phyloP scores from a whole-genome alignment of 1,140 invertebrate genomes.

The Nasonia vitripennis region DNA sequence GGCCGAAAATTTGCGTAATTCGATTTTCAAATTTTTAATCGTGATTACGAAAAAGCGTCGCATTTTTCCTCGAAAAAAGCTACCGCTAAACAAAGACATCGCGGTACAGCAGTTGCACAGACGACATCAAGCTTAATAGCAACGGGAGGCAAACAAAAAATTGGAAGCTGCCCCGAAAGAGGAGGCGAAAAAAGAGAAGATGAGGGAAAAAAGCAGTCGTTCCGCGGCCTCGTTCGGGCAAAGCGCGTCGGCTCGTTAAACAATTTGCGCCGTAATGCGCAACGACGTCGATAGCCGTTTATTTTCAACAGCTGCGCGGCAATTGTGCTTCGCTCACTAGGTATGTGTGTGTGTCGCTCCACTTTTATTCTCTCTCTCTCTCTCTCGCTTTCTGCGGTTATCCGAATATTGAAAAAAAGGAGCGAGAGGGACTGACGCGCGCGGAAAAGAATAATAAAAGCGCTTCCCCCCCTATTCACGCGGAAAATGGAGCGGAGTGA shows the following conservation, averaged over 20 bases:
- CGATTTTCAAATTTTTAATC: no score
- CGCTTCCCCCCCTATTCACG: background rate
- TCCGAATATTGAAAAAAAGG: slow-evolving; percentile 47
- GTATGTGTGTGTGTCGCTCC: background rate
- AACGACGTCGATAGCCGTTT: slow-evolving; percentile 22
- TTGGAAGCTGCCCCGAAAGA: background rate
- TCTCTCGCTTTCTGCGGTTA: background rate
- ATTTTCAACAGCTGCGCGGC: slow-evolving; percentile 19
- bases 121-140: background rate
- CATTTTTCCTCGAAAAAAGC: no score
- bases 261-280: slow-evolving; percentile 30
- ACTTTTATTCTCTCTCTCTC: slow-evolving; percentile 12
- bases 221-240: slow-evolving; percentile 3
- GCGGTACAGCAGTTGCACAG: background rate
- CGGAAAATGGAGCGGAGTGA: slow-evolving; percentile 21
- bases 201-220: slow-evolving; percentile 1
- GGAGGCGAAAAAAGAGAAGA: background rate
- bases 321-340: background rate
- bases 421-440: background rate
- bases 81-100: background rate
- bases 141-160: background rate
- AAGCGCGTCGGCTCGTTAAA: slow-evolving; percentile 36
- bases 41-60: no score
- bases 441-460: slow-evolving; percentile 38
- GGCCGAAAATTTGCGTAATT: no score